Conservation (phyloP, 2,888 invertebrate species). For the Diadegma fenestrale region DNA sequence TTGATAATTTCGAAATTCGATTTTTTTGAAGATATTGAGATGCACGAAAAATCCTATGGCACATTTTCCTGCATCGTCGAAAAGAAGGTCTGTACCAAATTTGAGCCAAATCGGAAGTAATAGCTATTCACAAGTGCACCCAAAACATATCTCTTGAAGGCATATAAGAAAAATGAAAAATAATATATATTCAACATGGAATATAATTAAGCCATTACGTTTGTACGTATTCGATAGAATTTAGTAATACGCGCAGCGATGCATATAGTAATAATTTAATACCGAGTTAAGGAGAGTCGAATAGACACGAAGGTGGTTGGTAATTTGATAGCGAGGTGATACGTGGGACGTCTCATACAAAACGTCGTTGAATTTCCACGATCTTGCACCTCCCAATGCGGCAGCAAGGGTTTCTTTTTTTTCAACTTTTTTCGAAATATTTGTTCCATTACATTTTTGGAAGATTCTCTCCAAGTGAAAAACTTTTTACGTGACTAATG, state of each 20-base stretch:
- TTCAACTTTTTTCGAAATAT: neutral
- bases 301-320: constrained; percentile 14
- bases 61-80: too few species aligned
- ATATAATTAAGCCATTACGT: neutral
- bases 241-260: neutral
- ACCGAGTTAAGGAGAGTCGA: neutral
- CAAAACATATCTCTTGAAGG: neutral
- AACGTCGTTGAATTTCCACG: constrained; percentile 17
- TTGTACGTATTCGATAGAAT: neutral
- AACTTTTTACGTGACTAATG: neutral
- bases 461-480: neutral
- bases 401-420: too few species aligned
- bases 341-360: constrained; percentile 1
- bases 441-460: neutral
- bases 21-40: too few species aligned
- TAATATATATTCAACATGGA: neutral
- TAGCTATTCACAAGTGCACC: too few species aligned
- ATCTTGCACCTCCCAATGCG: constrained; percentile 29
- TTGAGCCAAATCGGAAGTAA: too few species aligned
- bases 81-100: too few species aligned
- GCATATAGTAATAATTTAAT: constrained; percentile 3
- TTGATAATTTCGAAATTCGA: too few species aligned
- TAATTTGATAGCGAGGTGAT: constrained; percentile 20
- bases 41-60: too few species aligned
- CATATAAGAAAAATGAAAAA: neutral